Percentiles rank a stretch among this genome's conserved stretches.
Evolutionary conservation across 1,140 invertebrate species (phyloP).

Genomic region (Pomacea maculata): DNA sequence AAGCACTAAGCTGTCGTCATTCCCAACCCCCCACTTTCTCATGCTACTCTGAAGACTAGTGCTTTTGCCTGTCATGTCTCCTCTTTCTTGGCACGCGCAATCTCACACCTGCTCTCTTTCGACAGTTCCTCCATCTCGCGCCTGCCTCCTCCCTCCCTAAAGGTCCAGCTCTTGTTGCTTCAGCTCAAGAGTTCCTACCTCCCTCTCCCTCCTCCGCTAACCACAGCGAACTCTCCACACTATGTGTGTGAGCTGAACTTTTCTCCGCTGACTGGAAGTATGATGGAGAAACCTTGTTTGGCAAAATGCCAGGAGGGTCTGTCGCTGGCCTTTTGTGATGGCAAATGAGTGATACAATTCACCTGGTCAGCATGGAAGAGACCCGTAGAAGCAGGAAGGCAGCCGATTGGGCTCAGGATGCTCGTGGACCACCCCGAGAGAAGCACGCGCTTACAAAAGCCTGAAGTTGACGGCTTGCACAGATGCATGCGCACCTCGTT

Average conservation of each 20-base stretch:
- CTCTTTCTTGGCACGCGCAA: not conserved
- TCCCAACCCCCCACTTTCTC: not conserved
- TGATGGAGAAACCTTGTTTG: conserved; percentile 7
- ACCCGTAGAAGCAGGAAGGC: not conserved
- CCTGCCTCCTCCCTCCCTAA: not conserved
- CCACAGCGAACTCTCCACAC: not conserved
- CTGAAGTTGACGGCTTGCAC: too few species aligned
- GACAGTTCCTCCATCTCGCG: not conserved
- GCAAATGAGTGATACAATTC: conserved; percentile 4
- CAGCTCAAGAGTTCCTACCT: too few species aligned
- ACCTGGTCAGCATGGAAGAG: not conserved
- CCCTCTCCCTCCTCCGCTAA: not conserved
- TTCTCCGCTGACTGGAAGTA: not conserved
- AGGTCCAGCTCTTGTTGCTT: not conserved
- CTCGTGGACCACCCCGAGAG: too few species aligned
- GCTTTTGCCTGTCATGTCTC: conserved; percentile 22
- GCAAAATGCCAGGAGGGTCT: not conserved
- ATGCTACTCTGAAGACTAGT: not conserved
- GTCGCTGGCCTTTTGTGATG: not conserved
- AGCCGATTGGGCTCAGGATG: too few species aligned
- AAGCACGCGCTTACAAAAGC: too few species aligned
- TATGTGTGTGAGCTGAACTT: not conserved
- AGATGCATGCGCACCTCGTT: too few species aligned
- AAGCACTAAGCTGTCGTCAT: not conserved
- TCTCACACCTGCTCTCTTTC: conserved; percentile 18